Percentiles rank a stretch among this genome's conserved stretches.
These are phyloP conservation scores for Anguilla pacifica DNA, from an alignment of 2,797 vertebrate genomes.

Conservation along the genomic window DNA sequence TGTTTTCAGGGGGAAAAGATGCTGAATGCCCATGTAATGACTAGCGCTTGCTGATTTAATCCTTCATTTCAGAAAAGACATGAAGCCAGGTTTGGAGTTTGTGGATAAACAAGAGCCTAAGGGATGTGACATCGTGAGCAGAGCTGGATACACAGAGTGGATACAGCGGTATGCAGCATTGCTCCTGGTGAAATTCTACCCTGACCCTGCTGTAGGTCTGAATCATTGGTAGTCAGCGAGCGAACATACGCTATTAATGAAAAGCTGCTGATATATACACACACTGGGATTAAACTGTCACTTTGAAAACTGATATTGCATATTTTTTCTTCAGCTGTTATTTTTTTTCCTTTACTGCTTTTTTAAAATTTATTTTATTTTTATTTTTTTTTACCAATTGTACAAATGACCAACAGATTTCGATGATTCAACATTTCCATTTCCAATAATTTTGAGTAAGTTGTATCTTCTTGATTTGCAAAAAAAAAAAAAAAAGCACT, in stretches of 20 bases:
- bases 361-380: neutral
- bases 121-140: neutral
- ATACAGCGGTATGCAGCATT: neutral
- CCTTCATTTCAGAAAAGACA: neutral
- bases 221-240: neutral
- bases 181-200: neutral
- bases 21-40: neutral
- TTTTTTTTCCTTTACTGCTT: neutral
- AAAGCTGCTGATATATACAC: constrained; percentile 8
- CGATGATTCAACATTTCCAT: neutral
- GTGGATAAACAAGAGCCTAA: neutral
- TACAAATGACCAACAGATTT: neutral
- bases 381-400: neutral
- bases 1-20: constrained; percentile 9
- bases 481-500: neutral
- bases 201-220: neutral
- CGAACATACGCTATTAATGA: neutral
- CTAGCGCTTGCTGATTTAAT: constrained; percentile 7
- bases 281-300: constrained; percentile 9
- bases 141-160: neutral
- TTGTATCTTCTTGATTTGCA: neutral
- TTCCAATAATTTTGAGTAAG: neutral
- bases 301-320: constrained; percentile 6
- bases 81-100: neutral
- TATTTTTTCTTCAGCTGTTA: neutral